Base-by-base conservation (phyloP, 2,113 vertebrate genomes). In the Bambusicola thoracicus region DNA sequence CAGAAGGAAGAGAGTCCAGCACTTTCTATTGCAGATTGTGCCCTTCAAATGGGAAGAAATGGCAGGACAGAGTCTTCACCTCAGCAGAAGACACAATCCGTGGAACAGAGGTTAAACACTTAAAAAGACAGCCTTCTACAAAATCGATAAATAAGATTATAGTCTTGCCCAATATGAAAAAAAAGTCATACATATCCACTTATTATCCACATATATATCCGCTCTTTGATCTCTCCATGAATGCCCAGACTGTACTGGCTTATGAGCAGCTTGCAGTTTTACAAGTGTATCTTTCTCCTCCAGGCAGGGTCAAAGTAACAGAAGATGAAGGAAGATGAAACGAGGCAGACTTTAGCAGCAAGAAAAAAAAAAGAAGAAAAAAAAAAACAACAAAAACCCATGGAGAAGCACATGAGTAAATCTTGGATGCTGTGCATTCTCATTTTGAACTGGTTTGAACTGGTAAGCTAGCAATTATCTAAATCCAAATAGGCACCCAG, bases 401-500 rank as follows among this genome's bases (percentile, higher is more conserved):
- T 81, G 13, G 9, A 30, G 44, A 90, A 11, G n/a, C 53, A 29
- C 17, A 22, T 82, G 63, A 58, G 44, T 87, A 87, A 69, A 59
- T 81, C 56, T 68, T 84, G 74, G 34, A 51, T 65, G 73, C 51
- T 90, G 63, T 17, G 11, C 25, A 63, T 92, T 86, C 65, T 75
- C 11, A n/a, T 27, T 87, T 63, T 0, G 0, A 77, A 92, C 94
- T 90, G 76, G 53, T 87, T 95, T 94, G 87, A 89, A 91, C 93
- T 76, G 46, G 53, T 81, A 76, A 81, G n/a, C 56, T 85, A 27
- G 2, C 84, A 95, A 91, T 78, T 94, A 81, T 51, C 48, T 81
- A 82, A 91, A 95, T 94, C 87, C 89, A 94, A 94, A 76, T 38
- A 93, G 70, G 62, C 62, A 67, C 48, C 49, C 44, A 74, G 29